A percentile compares a stretch with the other conserved stretches of the same genome.
phyloP scores from a whole-genome alignment of 2,888 invertebrate genomes.

The Aphodius sticticus region DNA sequence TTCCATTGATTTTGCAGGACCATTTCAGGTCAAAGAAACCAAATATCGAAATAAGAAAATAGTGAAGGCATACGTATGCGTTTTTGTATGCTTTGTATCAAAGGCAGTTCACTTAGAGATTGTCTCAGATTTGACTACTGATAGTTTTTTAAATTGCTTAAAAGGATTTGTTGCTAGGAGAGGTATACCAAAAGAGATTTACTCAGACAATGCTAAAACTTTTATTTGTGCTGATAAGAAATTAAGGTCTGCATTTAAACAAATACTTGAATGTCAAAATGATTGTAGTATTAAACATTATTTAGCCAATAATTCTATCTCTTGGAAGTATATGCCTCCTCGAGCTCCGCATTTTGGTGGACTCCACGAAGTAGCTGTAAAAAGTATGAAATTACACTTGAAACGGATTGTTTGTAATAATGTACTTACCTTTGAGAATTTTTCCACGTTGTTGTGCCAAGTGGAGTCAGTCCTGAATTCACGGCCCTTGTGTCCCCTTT shows the following conservation, averaged over 20 bases:
- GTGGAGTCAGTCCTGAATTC: conserved; percentile 50
- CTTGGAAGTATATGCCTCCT: too few species aligned
- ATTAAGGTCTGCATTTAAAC: neutral
- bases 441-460: conserved; percentile 41
- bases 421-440: conserved; percentile 40
- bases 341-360: too few species aligned
- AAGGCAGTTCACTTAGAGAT: conserved; percentile 44
- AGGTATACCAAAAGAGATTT: conserved; percentile 37
- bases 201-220: conserved; percentile 39
- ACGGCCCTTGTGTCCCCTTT: too few species aligned
- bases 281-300: too few species aligned
- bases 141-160: conserved; percentile 40
- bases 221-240: conserved; percentile 24
- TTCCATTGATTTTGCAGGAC: conserved; percentile 37
- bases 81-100: conserved; percentile 42
- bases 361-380: too few species aligned
- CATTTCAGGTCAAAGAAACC: conserved; percentile 37
- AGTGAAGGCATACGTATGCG: conserved; percentile 38
- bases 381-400: too few species aligned
- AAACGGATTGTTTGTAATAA: neutral
- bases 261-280: neutral
- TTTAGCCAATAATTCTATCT: too few species aligned
- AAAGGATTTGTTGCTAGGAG: conserved; percentile 40
- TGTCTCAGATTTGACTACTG: conserved; percentile 39
- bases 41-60: conserved; percentile 43